Conservation (phyloP, 2,797 vertebrate genomes). For the Simalia tracyae region DNA sequence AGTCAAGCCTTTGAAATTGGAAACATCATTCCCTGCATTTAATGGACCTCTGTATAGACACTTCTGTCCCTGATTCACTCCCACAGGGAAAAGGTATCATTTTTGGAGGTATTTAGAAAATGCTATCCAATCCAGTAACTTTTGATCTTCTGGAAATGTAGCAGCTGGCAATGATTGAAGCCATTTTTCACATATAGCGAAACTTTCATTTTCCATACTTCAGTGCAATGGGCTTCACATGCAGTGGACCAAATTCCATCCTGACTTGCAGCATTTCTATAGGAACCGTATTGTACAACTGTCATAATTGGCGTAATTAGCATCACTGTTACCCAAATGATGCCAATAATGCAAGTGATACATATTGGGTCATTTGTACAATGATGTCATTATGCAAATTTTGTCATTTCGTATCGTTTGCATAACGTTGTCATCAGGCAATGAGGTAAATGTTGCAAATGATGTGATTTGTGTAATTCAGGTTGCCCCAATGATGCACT, state of each 20-base stretch:
- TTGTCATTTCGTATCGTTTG: background rate
- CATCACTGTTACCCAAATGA: background rate
- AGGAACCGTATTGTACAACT: background rate
- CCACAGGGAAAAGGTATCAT: background rate
- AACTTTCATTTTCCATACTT: background rate
- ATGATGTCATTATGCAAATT: background rate
- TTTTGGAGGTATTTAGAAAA: background rate
- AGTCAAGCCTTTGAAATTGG: background rate
- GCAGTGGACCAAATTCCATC: background rate
- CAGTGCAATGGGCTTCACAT: background rate
- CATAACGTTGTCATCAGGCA: background rate
- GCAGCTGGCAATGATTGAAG: background rate
- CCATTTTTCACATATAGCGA: background rate
- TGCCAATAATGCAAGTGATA: background rate
- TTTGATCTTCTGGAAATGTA: background rate
- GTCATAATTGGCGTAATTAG: background rate
- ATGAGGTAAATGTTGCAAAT: background rate
- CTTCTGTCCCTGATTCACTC: background rate
- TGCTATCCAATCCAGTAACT: background rate
- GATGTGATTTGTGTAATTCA: background rate
- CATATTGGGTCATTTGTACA: background rate
- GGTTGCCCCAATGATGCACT: background rate
- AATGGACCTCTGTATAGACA: background rate
- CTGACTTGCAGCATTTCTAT: background rate
- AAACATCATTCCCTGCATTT: background rate